Conservation (phyloP, 2,113 vertebrate species). For the Siniperca chuatsi region DNA sequence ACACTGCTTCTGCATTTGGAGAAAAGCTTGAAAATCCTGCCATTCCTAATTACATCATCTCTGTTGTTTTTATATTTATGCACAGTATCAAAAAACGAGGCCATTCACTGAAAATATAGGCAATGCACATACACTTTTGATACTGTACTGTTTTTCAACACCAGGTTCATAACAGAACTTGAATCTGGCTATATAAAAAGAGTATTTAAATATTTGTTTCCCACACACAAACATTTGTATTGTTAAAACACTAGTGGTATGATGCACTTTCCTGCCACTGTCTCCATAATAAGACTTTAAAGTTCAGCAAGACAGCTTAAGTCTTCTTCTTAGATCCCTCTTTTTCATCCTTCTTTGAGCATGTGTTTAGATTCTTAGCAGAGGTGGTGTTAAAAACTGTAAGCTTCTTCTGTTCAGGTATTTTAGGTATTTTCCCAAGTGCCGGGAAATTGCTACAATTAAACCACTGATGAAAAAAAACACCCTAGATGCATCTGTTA, state of each 20-base stretch:
- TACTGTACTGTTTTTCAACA: not conserved
- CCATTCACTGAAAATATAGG: not conserved
- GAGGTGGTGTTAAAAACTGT: conserved; percentile 12
- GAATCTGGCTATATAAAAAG: not conserved
- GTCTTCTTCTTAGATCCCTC: conserved; percentile 28
- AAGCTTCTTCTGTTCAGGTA: conserved; percentile 28
- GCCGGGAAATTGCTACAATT: conserved; percentile 50
- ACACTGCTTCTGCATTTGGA: not conserved
- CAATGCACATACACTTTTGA: not conserved
- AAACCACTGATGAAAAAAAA: conserved; percentile 34
- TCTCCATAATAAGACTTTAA: conserved; percentile 39
- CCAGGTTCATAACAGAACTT: not conserved
- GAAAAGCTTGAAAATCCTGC: too few species aligned
- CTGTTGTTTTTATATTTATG: not conserved
- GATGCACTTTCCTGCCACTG: conserved; percentile 10
- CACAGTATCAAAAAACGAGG: not conserved
- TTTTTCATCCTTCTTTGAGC: conserved; percentile 25
- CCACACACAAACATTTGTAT: not conserved
- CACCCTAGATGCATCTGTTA: conserved; percentile 62
- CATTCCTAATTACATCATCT: not conserved
- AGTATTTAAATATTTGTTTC: not conserved
- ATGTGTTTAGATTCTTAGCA: conserved; percentile 30
- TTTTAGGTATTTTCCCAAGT: conserved; percentile 38
- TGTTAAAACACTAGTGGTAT: not conserved
- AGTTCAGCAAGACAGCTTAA: conserved; percentile 37